Conservation (phyloP, 2,113 vertebrate genomes). For the Muntiacus reevesi region DNA sequence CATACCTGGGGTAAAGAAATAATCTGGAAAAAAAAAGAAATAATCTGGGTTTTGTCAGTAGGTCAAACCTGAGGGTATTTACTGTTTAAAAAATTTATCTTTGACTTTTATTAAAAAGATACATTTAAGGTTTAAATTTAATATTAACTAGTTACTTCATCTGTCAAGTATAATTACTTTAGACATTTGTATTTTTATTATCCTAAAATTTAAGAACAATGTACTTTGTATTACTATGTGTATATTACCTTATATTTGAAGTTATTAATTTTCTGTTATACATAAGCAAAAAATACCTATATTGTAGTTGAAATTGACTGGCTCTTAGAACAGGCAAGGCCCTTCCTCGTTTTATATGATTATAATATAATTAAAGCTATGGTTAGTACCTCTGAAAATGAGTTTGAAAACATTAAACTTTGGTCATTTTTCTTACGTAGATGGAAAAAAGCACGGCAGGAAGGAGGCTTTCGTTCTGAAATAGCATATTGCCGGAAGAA, state of each 20-base stretch:
- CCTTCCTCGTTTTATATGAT: not conserved
- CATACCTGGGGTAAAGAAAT: constrained; percentile 90
- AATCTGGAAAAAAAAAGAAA: constrained; percentile 27
- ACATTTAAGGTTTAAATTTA: not conserved
- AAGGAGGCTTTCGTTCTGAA: constrained; percentile 89
- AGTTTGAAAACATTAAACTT: not conserved
- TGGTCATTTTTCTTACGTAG: constrained; percentile 73
- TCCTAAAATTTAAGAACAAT: not conserved
- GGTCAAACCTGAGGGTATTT: not conserved
- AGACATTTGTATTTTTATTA: not conserved
- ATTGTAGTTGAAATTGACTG: not conserved
- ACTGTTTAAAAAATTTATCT: not conserved
- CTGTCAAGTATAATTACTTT: not conserved
- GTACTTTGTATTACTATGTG: not conserved
- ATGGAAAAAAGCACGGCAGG: constrained; percentile 88
- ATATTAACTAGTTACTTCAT: not conserved
- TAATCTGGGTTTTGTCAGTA: not conserved
- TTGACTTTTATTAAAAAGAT: not conserved
- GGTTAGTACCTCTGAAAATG: not conserved
- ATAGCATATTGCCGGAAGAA: constrained; percentile 90
- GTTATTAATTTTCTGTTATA: not conserved
- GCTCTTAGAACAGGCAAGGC: not conserved
- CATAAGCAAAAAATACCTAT: not conserved
- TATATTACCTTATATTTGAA: not conserved
- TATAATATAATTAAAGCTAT: not conserved